Base-by-base conservation (phyloP, 2,888 invertebrate genomes). In the Eupithecia abbreviata region DNA sequence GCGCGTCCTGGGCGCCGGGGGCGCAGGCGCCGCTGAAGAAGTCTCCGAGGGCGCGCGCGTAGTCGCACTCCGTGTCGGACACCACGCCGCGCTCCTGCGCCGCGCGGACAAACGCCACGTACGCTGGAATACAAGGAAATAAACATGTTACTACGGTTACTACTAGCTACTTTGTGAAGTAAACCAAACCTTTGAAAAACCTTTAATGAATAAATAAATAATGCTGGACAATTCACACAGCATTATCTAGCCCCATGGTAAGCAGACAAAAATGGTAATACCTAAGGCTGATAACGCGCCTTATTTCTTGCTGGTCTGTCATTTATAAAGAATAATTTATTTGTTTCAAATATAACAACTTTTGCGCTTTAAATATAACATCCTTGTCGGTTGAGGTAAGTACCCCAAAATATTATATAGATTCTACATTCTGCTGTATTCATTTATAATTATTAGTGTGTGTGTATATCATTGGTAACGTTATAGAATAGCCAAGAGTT, bases 11-110 rank as follows among this genome's bases (percentile, higher is more conserved):
- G 0, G 96, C 96, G 0, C 97, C 97, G 0, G 97, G 97, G 0
- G 96, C 95, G 88, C 97, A 97, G 4, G 96, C 95, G 0, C 92
- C 91, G 3, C 89, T 86, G 83, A 97, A 96, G 88, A 96, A 96
- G 74, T 96, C 92, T 0, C 95, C 95, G 0, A 96, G 93, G 0
- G 95, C 89, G 72, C 89, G 85, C 0, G 95, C 94, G 88, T 96
- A 96, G 86, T 96, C 95, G 82, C 96, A 97, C 71, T 96, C 93
- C 0, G 90, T 83, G 0, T 84, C 71, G 7, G 92, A 89, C 67
- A 96, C 86, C 2, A 96, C 87, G 12, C 92, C 89, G 0, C 92
- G 88, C 77, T 92, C 91, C 49, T 96, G 95, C 0, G 95, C 95
- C 0, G 92, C 86, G 66, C 96, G 95, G 3, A 96, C 91, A 85